These are phyloP conservation scores for Prietella phreatophila DNA, from an alignment of 2,113 vertebrate genomes.

Conservation along the genomic window DNA sequence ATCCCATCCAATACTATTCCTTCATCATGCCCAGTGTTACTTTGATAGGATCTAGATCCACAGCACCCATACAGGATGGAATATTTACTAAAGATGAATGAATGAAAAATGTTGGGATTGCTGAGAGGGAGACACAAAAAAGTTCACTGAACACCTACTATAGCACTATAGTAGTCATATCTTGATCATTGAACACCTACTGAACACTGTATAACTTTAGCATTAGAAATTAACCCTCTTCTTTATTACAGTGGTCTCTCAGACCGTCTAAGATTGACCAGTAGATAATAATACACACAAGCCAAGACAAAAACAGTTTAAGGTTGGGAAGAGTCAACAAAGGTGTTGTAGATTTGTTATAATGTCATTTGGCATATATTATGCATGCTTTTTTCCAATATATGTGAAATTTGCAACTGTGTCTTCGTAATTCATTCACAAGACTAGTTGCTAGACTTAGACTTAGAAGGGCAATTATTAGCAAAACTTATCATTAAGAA, in stretches of 20 bases:
- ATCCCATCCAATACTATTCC: neutral
- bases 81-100: neutral
- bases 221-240: neutral
- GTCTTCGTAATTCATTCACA: neutral
- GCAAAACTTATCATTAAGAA: constrained; percentile 1
- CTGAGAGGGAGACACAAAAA: neutral
- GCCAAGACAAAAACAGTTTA: neutral
- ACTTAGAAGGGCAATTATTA: neutral
- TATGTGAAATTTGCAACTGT: neutral
- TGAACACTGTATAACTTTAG: neutral
- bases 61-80: neutral
- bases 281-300: neutral
- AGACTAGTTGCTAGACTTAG: neutral
- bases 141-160: neutral
- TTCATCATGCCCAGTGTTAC: neutral
- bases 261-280: neutral
- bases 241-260: neutral
- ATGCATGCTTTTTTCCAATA: neutral
- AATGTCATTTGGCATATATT: neutral
- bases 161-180: neutral
- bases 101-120: neutral
- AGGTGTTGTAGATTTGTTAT: neutral
- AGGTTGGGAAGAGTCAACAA: neutral
- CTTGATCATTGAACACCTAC: neutral
- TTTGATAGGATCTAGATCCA: neutral